Evolutionary conservation across 2,888 invertebrate genomes (phyloP).

Genomic region (Dryobota labecula): DNA sequence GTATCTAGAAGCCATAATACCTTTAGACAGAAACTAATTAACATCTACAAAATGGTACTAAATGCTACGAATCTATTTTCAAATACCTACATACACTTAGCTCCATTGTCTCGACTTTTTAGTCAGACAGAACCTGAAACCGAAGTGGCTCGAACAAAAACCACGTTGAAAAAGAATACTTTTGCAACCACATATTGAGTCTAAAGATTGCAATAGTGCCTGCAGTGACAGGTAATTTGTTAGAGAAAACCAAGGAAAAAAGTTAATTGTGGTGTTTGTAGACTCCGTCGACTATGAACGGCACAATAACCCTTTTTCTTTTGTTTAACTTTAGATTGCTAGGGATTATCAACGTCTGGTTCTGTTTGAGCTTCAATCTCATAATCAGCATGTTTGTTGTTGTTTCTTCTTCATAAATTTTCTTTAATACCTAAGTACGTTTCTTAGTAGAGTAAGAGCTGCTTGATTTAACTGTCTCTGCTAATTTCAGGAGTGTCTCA

Average conservation of each 20-base stretch:
- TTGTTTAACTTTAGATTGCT: slow-evolving; percentile 58
- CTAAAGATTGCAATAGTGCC: slow-evolving; percentile 54
- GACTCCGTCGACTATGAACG: slow-evolving; percentile 35
- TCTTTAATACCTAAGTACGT: too few relatives aligned
- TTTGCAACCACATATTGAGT: slow-evolving; percentile 52
- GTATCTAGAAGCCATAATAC: too few relatives aligned
- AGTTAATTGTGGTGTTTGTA: slow-evolving; percentile 51
- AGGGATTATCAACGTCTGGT: slow-evolving; percentile 41
- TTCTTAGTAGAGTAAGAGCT: background rate
- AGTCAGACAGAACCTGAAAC: slow-evolving; percentile 21
- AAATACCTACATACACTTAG: background rate
- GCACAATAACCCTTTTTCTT: slow-evolving; percentile 49
- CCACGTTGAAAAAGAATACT: slow-evolving; percentile 33
- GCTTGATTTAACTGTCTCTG: background rate
- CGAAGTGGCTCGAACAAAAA: slow-evolving; percentile 39
- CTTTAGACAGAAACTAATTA: background rate
- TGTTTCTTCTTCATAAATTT: background rate
- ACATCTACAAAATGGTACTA: background rate
- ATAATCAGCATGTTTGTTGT: slow-evolving; percentile 17
- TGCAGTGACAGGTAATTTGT: slow-evolving; percentile 62
- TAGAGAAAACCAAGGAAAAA: slow-evolving; percentile 50
- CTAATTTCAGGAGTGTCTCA: background rate
- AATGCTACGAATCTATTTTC: slow-evolving; percentile 1
- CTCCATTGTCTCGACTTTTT: slow-evolving; percentile 7
- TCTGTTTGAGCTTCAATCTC: slow-evolving; percentile 16